These are phyloP conservation scores for Leguminivora glycinivorella DNA, from an alignment of 1,140 invertebrate genomes.

Conservation along the genomic window DNA sequence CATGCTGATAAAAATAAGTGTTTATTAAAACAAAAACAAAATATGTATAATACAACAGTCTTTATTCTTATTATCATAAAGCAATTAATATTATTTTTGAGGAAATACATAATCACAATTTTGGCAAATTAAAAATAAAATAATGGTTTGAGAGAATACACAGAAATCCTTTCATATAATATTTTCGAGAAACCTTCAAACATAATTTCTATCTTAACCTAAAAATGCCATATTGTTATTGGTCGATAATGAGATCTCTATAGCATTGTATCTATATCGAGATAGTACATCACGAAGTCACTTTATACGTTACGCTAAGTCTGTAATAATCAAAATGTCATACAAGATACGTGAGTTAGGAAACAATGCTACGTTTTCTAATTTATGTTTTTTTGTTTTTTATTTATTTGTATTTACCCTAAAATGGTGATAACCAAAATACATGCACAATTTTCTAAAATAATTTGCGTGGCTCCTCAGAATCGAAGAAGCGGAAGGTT, in stretches of 20 bases:
- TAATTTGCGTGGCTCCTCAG: conserved; percentile 21
- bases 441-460: conserved; percentile 43
- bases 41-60: conserved; percentile 77
- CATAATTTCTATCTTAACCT: conserved; percentile 70
- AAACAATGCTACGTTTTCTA: conserved; percentile 68
- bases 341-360: conserved; percentile 58
- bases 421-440: conserved; percentile 47
- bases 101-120: conserved; percentile 65
- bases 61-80: conserved; percentile 77
- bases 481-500: conserved; percentile 23
- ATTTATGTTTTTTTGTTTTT: conserved; percentile 58
- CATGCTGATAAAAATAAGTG: conserved; percentile 53
- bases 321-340: conserved; percentile 67
- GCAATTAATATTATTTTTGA: conserved; percentile 64
- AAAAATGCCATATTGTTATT: conserved; percentile 79
- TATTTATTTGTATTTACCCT: conserved; percentile 45
- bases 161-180: conserved; percentile 53
- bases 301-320: conserved; percentile 67
- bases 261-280: conserved; percentile 64
- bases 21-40: conserved; percentile 66
- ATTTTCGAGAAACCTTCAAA: conserved; percentile 57
- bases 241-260: conserved; percentile 77
- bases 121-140: conserved; percentile 50
- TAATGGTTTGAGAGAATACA: conserved; percentile 48
- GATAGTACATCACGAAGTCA: conserved; percentile 65